Conservation (phyloP, 2,888 invertebrate genomes). For the Sinelater perroti region DNA sequence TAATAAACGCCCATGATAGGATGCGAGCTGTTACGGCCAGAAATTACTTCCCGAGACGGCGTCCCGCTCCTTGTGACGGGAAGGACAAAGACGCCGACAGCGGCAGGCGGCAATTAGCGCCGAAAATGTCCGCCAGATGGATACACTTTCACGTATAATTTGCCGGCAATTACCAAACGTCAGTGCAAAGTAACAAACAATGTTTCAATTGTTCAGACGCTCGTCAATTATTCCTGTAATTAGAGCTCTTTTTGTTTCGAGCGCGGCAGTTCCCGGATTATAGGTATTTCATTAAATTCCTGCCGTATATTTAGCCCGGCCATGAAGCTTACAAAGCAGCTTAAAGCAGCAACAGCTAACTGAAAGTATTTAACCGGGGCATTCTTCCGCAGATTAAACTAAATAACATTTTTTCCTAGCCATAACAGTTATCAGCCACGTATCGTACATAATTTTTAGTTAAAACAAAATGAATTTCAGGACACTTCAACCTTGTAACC, state of each 20-base stretch:
- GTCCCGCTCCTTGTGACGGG: slow-evolving; percentile 9
- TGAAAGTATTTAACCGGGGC: too few relatives aligned
- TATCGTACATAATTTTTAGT: too few relatives aligned
- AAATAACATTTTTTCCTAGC: too few relatives aligned
- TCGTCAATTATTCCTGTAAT: slow-evolving; percentile 43
- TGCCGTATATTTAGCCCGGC: too few relatives aligned
- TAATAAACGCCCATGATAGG: slow-evolving; percentile 24
- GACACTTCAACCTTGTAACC: too few relatives aligned
- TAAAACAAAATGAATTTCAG: too few relatives aligned
- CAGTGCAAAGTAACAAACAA: slow-evolving; percentile 43
- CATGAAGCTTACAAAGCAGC: too few relatives aligned
- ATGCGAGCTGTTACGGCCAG: slow-evolving; percentile 17
- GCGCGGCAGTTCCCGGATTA: slow-evolving; percentile 21
- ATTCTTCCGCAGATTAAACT: too few relatives aligned
- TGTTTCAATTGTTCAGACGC: slow-evolving; percentile 41
- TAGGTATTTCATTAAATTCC: slow-evolving; percentile 26
- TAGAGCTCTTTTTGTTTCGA: slow-evolving; percentile 35
- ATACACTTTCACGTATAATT: slow-evolving; percentile 35
- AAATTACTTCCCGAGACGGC: slow-evolving; percentile 11
- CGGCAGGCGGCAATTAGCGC: slow-evolving; percentile 19
- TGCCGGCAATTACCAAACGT: slow-evolving; percentile 31
- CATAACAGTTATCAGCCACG: too few relatives aligned
- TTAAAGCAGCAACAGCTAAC: too few relatives aligned
- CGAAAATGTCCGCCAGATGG: slow-evolving; percentile 25
- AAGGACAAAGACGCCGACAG: background rate